Conservation (phyloP, 2,113 vertebrate species). For the Phodopus roborovskii region DNA sequence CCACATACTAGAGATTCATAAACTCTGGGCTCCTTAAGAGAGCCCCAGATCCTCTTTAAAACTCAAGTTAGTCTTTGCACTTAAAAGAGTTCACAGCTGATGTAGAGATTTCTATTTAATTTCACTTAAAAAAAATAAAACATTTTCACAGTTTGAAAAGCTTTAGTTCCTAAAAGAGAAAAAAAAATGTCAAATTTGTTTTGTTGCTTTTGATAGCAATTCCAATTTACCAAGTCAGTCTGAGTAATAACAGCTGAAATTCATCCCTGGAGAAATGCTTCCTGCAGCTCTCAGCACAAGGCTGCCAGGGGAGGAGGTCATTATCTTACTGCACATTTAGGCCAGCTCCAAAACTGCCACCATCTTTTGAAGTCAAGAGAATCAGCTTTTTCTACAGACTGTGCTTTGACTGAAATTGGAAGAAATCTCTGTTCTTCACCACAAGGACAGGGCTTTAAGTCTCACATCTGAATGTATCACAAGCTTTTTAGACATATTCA, state of each 20-base stretch:
- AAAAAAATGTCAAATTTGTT: background rate
- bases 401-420: background rate
- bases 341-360: background rate
- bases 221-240: background rate
- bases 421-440: background rate
- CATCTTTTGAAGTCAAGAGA: background rate
- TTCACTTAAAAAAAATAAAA: conserved; percentile 49
- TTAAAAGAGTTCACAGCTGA: conserved; percentile 40
- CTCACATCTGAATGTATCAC: background rate
- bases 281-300: background rate
- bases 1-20: background rate
- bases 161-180: background rate
- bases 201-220: conserved; percentile 12
- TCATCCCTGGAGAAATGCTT: background rate
- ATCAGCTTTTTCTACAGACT: background rate
- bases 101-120: conserved; percentile 47
- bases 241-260: background rate
- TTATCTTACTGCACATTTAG: background rate
- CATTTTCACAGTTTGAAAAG: background rate
- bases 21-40: conserved; percentile 21
- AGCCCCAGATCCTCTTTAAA: background rate
- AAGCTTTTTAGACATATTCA: background rate
- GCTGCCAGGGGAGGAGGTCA: background rate
- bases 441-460: background rate
- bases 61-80: conserved; percentile 35